phyloP scores from a whole-genome alignment of 2,113 vertebrate species.

The Paramisgurnus dabryanus region DNA sequence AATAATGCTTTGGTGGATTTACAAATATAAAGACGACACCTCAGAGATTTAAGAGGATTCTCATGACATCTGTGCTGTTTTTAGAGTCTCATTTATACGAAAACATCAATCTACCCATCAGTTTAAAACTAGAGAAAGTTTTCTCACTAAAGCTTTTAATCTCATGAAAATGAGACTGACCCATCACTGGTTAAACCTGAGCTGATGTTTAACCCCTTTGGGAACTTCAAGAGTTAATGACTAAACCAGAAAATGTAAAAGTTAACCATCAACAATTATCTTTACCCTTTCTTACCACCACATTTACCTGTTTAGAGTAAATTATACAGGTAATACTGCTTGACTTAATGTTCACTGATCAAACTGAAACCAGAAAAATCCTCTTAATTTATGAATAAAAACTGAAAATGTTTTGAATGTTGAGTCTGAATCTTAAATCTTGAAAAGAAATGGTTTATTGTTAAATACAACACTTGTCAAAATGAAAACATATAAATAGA shows the following conservation, averaged over 20 bases:
- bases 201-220: neutral
- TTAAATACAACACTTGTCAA: constrained; percentile 67
- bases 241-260: neutral
- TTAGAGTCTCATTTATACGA: too few relatives aligned
- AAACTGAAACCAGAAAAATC: neutral
- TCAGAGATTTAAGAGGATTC: too few relatives aligned
- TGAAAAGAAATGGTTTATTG: constrained; percentile 76
- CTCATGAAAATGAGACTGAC: neutral
- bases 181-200: neutral
- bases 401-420: neutral
- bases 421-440: constrained; percentile 41
- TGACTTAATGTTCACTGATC: too few relatives aligned
- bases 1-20: too few relatives aligned
- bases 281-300: neutral
- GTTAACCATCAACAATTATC: constrained; percentile 37
- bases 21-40: too few relatives aligned
- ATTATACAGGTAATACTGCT: too few relatives aligned
- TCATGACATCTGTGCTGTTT: too few relatives aligned
- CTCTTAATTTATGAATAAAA: neutral
- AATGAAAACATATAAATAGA: constrained; percentile 77
- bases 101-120: too few relatives aligned
- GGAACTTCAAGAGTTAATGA: constrained; percentile 37
- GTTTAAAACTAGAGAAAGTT: too few relatives aligned
- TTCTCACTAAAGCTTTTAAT: neutral
- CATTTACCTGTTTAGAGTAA: too few relatives aligned